Conservation (phyloP, 2,888 invertebrate genomes). For the Thymelicus acteon region DNA sequence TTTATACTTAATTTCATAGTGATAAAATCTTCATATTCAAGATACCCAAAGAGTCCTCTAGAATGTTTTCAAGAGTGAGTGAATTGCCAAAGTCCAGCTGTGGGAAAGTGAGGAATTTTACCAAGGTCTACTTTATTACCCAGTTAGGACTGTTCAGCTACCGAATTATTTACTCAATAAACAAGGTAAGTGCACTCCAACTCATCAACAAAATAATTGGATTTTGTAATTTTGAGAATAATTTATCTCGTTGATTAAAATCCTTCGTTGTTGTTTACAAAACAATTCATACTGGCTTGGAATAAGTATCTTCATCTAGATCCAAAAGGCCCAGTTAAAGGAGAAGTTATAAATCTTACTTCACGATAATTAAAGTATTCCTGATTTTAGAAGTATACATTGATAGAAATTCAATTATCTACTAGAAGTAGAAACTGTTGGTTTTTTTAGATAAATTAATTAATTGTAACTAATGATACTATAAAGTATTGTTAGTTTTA, state of each 20-base stretch:
- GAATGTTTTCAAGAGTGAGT: too few relatives aligned
- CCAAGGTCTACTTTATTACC: neutral
- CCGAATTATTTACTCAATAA: slow-evolving; percentile 41
- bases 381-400: neutral
- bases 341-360: neutral
- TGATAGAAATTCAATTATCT: neutral
- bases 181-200: slow-evolving; percentile 51
- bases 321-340: neutral
- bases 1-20: too few relatives aligned
- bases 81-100: too few relatives aligned
- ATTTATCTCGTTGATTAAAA: slow-evolving; percentile 55
- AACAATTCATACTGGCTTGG: slow-evolving; percentile 4
- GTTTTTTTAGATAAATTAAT: too few relatives aligned
- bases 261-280: slow-evolving; percentile 18
- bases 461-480: too few relatives aligned
- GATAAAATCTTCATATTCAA: too few relatives aligned
- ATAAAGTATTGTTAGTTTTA: too few relatives aligned
- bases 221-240: slow-evolving; percentile 56
- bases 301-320: neutral
- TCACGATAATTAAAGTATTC: neutral
- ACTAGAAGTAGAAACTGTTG: too few relatives aligned
- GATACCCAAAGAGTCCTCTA: too few relatives aligned
- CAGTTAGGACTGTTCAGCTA: neutral
- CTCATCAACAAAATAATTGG: slow-evolving; percentile 65
- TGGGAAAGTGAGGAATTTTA: neutral